Evolutionary conservation across 2,113 vertebrate genomes (phyloP).

Genomic region (Tiliqua scincoides): DNA sequence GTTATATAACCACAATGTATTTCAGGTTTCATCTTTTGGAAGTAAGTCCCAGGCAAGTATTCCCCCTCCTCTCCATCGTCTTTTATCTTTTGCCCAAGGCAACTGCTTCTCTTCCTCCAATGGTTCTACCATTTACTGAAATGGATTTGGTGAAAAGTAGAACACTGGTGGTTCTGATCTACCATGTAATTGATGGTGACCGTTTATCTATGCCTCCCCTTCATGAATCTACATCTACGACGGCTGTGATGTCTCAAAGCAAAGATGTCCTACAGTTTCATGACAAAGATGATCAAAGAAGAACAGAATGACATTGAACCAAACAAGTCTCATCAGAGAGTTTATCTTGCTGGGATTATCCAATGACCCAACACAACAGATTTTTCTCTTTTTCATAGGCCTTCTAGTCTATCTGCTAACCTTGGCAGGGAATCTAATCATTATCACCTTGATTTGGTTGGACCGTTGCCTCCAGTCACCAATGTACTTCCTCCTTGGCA

Average conservation of each 20-base stretch:
- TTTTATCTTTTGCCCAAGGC: neutral
- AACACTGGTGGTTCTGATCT: neutral
- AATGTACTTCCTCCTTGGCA: conserved; percentile 44
- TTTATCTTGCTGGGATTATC: conserved; percentile 34
- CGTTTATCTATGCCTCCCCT: neutral
- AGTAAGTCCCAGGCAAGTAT: no score
- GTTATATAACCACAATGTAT: no score
- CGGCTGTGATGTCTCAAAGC: neutral
- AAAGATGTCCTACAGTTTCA: neutral
- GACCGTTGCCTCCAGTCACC: conserved; percentile 28
- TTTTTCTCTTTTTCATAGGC: conserved; percentile 19
- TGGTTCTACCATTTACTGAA: neutral
- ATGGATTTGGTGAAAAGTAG: neutral
- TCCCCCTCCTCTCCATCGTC: neutral
- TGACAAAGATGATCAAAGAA: neutral
- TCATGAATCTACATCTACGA: neutral
- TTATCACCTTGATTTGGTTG: conserved; percentile 27
- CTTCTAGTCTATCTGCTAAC: conserved; percentile 31
- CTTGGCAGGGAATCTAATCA: conserved; percentile 27
- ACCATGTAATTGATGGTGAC: neutral
- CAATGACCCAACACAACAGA: neutral
- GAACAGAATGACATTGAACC: neutral
- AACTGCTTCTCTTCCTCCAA: neutral
- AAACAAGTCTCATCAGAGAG: neutral
- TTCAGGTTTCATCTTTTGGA: no score